Conservation (phyloP, 2,888 invertebrate species). For the Synergus gifuensis region DNA sequence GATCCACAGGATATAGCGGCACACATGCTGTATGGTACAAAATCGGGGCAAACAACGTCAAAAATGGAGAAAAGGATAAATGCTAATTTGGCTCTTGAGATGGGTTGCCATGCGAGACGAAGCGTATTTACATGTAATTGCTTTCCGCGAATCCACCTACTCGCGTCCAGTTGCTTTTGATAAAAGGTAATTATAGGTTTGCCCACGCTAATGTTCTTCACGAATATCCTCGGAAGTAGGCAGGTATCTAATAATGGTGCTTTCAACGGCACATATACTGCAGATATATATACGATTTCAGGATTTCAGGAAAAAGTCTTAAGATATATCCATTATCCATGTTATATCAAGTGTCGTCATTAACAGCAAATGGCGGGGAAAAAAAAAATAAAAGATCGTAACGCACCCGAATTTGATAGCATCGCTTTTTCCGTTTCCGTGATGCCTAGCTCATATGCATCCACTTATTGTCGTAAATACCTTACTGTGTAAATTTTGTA, state of each 20-base stretch:
- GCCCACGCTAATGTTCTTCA: constrained; percentile 70
- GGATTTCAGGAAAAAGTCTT: constrained; percentile 29
- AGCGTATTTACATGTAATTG: constrained; percentile 74
- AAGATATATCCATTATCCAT: neutral
- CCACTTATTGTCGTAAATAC: constrained; percentile 14
- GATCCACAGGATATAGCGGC: too few species aligned
- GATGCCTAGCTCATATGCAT: neutral
- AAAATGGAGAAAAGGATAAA: constrained; percentile 62
- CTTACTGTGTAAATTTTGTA: constrained; percentile 23
- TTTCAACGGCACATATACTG: constrained; percentile 59
- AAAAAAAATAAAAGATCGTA: constrained; percentile 17
- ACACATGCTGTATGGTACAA: too few species aligned
- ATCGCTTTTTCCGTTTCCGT: neutral
- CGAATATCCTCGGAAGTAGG: constrained; percentile 66
- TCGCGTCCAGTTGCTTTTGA: constrained; percentile 72
- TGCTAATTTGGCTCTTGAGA: constrained; percentile 68
- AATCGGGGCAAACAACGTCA: constrained; percentile 56
- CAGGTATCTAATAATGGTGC: constrained; percentile 59
- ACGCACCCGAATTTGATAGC: constrained; percentile 15
- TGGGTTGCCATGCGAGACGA: constrained; percentile 70
- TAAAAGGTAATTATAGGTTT: constrained; percentile 72
- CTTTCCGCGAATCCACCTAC: constrained; percentile 74
- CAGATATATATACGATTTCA: constrained; percentile 52
- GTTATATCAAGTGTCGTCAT: constrained; percentile 47
- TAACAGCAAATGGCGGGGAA: constrained; percentile 41